Percentiles rank a stretch among this genome's conserved stretches.
Conservation (phyloP, 2,113 vertebrate genomes). For the Pterophyllum scalare region DNA sequence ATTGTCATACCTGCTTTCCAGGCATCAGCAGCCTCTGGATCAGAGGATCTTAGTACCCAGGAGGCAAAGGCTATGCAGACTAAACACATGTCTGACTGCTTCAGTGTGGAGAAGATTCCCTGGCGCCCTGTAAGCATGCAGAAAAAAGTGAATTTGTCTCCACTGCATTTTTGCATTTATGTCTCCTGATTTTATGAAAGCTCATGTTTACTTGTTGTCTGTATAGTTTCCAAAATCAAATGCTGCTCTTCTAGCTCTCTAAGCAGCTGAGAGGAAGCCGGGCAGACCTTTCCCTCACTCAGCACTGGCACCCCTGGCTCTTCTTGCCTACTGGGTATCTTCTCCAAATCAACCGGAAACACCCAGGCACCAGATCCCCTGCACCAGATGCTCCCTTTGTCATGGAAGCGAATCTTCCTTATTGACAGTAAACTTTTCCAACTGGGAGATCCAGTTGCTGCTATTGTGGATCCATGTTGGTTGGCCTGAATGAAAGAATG, state of each 20-base stretch:
- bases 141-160: background rate
- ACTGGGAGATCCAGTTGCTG: slow-evolving; percentile 50
- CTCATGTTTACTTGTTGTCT: slow-evolving; percentile 70
- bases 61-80: slow-evolving; percentile 95
- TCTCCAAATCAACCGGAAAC: slow-evolving; percentile 33
- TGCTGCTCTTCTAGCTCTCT: slow-evolving; percentile 48
- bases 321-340: background rate
- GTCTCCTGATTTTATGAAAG: background rate
- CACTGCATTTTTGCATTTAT: background rate
- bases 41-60: slow-evolving; percentile 92
- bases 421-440: slow-evolving; percentile 64
- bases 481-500: slow-evolving; percentile 6
- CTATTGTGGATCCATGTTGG: background rate
- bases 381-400: slow-evolving; percentile 67
- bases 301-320: slow-evolving; percentile 17
- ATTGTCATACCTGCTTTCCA: slow-evolving; percentile 92
- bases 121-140: slow-evolving; percentile 60
- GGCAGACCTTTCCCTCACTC: background rate
- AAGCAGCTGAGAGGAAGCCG: slow-evolving; percentile 17
- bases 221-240: slow-evolving; percentile 37
- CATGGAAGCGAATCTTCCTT: slow-evolving; percentile 58
- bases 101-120: slow-evolving; percentile 69
- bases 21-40: slow-evolving; percentile 87
- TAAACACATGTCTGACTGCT: slow-evolving; percentile 91
- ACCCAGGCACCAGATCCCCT: slow-evolving; percentile 49